A percentile compares a stretch with the other conserved stretches of the same genome.
Evolutionary conservation across 1,140 invertebrate species (phyloP).

Genomic region (Lasaia peninsularis): DNA sequence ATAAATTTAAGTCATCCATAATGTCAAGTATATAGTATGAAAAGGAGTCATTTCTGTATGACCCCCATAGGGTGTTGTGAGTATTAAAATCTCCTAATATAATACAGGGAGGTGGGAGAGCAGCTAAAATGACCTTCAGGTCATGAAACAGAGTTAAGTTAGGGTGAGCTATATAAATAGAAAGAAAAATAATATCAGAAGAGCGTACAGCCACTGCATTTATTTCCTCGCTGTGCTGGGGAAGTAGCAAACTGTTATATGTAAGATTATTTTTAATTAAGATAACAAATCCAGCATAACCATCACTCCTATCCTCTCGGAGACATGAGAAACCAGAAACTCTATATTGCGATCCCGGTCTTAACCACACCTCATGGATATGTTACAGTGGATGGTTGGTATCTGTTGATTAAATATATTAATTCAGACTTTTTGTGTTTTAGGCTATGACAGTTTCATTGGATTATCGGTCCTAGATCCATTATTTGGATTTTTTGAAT

Average conservation of each 20-base stretch:
- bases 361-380: slow-evolving; percentile 2
- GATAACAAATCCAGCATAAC: not conserved
- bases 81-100: slow-evolving; percentile 18
- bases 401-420: not conserved
- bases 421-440: not conserved
- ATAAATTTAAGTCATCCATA: not conserved
- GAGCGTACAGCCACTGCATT: slow-evolving; percentile 13
- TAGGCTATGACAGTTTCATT: slow-evolving; percentile 8
- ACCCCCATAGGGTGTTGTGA: slow-evolving; percentile 14
- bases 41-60: not conserved
- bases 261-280: not conserved
- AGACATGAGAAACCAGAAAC: not conserved
- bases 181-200: slow-evolving; percentile 10
- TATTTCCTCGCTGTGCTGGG: not conserved
- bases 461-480: not conserved
- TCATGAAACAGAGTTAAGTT: not conserved
- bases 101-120: slow-evolving; percentile 8
- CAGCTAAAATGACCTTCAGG: slow-evolving; percentile 9
- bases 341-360: not conserved
- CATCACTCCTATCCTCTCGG: slow-evolving; percentile 3
- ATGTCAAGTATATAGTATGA: not conserved
- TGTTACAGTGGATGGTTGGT: slow-evolving; percentile 3
- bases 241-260: not conserved
- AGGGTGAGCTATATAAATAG: slow-evolving; percentile 10
- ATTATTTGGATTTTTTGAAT: not conserved